Conservation (phyloP, 2,797 vertebrate species). For the Thaleichthys pacificus region DNA sequence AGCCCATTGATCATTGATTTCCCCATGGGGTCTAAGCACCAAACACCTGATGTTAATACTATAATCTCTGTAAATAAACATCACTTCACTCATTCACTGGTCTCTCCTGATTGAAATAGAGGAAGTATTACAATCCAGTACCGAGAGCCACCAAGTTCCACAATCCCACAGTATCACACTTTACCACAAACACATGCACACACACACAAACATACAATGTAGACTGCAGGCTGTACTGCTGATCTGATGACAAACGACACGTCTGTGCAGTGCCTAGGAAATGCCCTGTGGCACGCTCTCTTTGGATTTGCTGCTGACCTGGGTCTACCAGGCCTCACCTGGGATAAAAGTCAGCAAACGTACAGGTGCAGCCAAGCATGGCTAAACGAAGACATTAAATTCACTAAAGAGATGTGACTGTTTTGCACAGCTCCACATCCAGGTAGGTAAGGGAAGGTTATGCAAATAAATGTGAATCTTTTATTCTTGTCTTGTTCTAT, state of each 20-base stretch:
- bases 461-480: neutral
- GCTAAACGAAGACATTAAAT: conserved; percentile 19
- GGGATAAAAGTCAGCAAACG: conserved; percentile 29
- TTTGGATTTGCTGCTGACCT: conserved; percentile 11
- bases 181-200: conserved; percentile 27
- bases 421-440: neutral
- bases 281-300: conserved; percentile 42
- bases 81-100: too few relatives aligned
- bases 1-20: too few relatives aligned
- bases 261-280: conserved; percentile 50
- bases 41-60: too few relatives aligned
- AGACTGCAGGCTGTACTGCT: conserved; percentile 17
- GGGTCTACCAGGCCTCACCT: conserved; percentile 52
- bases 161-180: neutral
- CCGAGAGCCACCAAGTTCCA: too few relatives aligned
- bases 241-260: conserved; percentile 72
- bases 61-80: too few relatives aligned
- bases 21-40: too few relatives aligned
- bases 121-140: too few relatives aligned
- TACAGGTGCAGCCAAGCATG: conserved; percentile 47
- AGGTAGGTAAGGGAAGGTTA: neutral
- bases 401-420: neutral
- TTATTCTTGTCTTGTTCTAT: neutral
- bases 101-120: too few relatives aligned
- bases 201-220: conserved; percentile 42